A percentile compares a stretch with the other conserved stretches of the same genome.
phyloP scores from a whole-genome alignment of 2,888 invertebrate species.

The Pyralis farinalis region DNA sequence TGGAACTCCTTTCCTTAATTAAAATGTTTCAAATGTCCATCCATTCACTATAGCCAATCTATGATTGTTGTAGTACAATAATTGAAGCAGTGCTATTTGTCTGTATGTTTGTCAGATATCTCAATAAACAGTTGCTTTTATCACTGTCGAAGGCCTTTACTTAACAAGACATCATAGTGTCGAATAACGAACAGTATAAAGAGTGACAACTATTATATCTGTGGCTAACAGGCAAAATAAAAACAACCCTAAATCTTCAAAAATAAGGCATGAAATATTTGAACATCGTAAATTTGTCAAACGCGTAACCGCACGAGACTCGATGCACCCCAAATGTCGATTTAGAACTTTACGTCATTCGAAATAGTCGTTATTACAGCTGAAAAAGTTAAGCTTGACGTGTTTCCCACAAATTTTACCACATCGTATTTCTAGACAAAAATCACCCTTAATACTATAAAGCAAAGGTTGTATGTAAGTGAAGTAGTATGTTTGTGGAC shows the following conservation, averaged over 20 bases:
- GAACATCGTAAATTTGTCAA: not conserved
- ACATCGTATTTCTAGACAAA: not conserved
- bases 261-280: not conserved
- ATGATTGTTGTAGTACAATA: too few relatives aligned
- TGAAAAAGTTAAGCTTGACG: not conserved
- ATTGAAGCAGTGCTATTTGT: too few relatives aligned
- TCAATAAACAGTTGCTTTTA: too few relatives aligned
- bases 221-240: not conserved
- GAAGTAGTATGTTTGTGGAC: not conserved
- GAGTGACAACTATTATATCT: too few relatives aligned
- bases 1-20: too few relatives aligned
- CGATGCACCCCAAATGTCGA: not conserved
- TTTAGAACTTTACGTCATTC: not conserved
- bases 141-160: too few relatives aligned
- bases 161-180: too few relatives aligned
- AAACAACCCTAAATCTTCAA: not conserved
- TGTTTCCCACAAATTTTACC: not conserved
- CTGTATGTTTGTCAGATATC: too few relatives aligned
- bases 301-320: not conserved
- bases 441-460: not conserved
- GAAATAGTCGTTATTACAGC: not conserved
- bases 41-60: too few relatives aligned
- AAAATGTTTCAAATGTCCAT: too few relatives aligned
- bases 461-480: not conserved
- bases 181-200: too few relatives aligned